These are phyloP conservation scores for Crotalus viridis DNA, from an alignment of 2,113 vertebrate species.

Conservation along the genomic window DNA sequence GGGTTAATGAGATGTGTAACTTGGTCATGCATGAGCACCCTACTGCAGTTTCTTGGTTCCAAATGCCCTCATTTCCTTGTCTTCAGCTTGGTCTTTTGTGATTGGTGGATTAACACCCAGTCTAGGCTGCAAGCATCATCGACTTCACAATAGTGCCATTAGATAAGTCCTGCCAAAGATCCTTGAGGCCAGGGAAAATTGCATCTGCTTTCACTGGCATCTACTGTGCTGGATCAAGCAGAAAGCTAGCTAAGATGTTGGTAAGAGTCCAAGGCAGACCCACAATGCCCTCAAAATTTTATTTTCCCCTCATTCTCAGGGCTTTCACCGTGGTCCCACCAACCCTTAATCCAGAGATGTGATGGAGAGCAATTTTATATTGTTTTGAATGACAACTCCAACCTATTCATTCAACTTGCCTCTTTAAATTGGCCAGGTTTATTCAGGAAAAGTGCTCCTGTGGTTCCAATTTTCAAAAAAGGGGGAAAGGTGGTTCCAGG, in stretches of 20 bases:
- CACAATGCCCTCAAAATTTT: neutral
- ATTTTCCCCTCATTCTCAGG: neutral
- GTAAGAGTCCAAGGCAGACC: slow-evolving; percentile 39
- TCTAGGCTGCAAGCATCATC: rapidly evolving
- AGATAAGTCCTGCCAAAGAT: neutral
- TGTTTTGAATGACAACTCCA: neutral
- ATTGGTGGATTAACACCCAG: neutral
- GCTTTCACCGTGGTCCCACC: neutral
- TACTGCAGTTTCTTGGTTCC: neutral
- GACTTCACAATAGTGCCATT: neutral
- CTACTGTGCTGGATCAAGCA: slow-evolving; percentile 1
- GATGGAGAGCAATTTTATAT: neutral
- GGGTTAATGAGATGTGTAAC: neutral
- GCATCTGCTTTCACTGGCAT: neutral
- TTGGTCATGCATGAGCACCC: neutral
- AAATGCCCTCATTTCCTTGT: slow-evolving; percentile 24
- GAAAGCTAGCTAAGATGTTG: neutral
- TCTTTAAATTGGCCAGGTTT: neutral
- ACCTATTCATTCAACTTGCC: neutral
- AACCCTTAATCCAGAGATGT: neutral
- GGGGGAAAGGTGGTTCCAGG: neutral
- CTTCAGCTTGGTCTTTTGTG: neutral
- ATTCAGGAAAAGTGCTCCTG: neutral
- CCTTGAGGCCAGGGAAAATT: neutral
- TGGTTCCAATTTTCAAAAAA: neutral